Percentiles rank a stretch among this genome's conserved stretches.
phyloP scores from a whole-genome alignment of 2,888 invertebrate species.

The Mythimna loreyi region DNA sequence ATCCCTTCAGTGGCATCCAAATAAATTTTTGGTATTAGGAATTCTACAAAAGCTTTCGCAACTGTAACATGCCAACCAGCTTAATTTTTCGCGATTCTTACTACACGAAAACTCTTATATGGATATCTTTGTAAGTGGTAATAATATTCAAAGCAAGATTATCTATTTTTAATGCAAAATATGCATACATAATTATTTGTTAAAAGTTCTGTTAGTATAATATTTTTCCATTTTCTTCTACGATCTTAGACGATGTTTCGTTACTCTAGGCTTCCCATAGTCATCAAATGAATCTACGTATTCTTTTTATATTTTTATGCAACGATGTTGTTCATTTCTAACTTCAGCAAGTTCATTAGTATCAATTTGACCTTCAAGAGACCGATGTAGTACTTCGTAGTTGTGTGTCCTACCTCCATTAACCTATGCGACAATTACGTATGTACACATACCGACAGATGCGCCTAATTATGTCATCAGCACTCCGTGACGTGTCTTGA shows the following conservation, averaged over 20 bases:
- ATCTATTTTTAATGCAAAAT: not conserved
- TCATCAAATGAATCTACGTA: not conserved
- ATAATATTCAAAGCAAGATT: not conserved
- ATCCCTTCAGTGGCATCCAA: not conserved
- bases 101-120: not conserved
- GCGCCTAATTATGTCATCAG: conserved; percentile 59
- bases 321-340: not conserved
- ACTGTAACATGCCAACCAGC: not conserved
- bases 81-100: not conserved
- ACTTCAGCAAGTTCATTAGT: no score
- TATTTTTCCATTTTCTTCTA: no score
- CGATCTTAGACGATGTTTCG: not conserved
- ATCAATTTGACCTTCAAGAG: conserved; percentile 28
- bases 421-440: conserved; percentile 44
- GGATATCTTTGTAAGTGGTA: no score
- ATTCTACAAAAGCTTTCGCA: not conserved
- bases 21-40: not conserved
- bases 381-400: not conserved
- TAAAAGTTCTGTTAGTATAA: not conserved
- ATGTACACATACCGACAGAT: conserved; percentile 54
- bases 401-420: conserved; percentile 44
- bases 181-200: not conserved
- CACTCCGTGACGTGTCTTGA: conserved; percentile 48
- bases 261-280: not conserved
- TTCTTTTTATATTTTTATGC: not conserved